Percentiles rank a stretch among this genome's conserved stretches.
phyloP scores from a whole-genome alignment of 2,797 vertebrate genomes.

The Lutra lutra region DNA sequence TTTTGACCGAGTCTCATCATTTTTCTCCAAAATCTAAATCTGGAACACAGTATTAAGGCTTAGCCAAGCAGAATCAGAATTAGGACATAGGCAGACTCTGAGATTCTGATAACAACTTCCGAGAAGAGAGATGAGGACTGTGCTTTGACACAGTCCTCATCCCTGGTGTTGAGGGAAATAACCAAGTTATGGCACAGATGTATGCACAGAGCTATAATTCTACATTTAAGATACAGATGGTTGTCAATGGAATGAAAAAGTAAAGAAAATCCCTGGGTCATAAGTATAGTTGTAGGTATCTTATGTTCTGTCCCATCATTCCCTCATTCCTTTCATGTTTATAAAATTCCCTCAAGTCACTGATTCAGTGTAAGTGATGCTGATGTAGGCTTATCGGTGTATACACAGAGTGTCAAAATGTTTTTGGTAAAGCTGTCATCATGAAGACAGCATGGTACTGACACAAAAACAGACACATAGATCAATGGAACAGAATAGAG shows the following conservation, averaged over 20 bases:
- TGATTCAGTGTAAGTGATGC: background rate
- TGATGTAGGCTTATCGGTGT: background rate
- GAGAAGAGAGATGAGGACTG: background rate
- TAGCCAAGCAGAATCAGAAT: background rate
- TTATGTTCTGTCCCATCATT: background rate
- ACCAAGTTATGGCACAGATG: background rate
- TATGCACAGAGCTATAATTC: background rate
- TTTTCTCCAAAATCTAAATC: background rate
- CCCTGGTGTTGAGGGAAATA: background rate
- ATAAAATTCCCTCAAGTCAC: background rate
- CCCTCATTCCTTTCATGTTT: background rate
- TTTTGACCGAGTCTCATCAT: background rate
- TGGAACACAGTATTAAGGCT: background rate
- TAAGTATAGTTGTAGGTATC: background rate
- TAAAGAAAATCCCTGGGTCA: background rate
- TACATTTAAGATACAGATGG: background rate
- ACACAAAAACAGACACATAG: too few relatives aligned
- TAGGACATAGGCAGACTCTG: background rate
- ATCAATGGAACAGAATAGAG: too few relatives aligned
- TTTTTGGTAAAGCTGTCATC: background rate
- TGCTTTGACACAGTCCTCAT: slow-evolving; percentile 40
- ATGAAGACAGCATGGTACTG: too few relatives aligned
- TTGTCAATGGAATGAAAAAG: background rate
- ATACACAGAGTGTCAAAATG: background rate
- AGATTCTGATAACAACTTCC: background rate